Conservation (phyloP, 2,797 vertebrate genomes). For the Pseudopleuronectes americanus region DNA sequence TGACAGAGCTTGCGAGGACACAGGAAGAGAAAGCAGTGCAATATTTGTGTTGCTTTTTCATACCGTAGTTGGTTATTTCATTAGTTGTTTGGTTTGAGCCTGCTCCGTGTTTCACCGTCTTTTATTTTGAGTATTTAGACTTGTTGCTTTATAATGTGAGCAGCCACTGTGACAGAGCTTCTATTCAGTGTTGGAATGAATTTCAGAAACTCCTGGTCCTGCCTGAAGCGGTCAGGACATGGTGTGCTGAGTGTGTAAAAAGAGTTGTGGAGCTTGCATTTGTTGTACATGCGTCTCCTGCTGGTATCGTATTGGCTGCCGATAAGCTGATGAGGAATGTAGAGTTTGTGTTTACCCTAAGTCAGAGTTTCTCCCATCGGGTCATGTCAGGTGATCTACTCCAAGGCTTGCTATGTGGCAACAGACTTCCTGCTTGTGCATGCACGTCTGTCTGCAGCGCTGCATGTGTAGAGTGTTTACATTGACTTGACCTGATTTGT, state of each 20-base stretch:
- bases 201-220: background rate
- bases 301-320: conserved; percentile 37
- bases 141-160: background rate
- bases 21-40: conserved; percentile 36
- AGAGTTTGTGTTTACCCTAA: conserved; percentile 67
- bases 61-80: conserved; percentile 2
- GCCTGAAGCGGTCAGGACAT: background rate
- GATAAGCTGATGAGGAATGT: conserved; percentile 53
- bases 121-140: background rate
- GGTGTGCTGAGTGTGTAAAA: conserved; percentile 29
- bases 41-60: conserved; percentile 5
- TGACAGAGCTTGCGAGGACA: conserved; percentile 25
- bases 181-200: background rate
- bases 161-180: background rate
- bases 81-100: conserved; percentile 11
- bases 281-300: background rate
- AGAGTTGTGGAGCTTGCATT: conserved; percentile 31
- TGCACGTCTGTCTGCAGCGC: conserved; percentile 50
- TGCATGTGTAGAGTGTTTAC: conserved; percentile 41
- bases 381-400: conserved; percentile 42
- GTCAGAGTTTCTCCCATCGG: conserved; percentile 31
- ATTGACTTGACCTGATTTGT: conserved; percentile 46
- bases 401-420: conserved; percentile 22
- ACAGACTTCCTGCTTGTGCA: conserved; percentile 42
- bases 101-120: background rate